Evolutionary conservation across 2,888 invertebrate genomes (phyloP).

Genomic region (Trachelus iudaicus): DNA sequence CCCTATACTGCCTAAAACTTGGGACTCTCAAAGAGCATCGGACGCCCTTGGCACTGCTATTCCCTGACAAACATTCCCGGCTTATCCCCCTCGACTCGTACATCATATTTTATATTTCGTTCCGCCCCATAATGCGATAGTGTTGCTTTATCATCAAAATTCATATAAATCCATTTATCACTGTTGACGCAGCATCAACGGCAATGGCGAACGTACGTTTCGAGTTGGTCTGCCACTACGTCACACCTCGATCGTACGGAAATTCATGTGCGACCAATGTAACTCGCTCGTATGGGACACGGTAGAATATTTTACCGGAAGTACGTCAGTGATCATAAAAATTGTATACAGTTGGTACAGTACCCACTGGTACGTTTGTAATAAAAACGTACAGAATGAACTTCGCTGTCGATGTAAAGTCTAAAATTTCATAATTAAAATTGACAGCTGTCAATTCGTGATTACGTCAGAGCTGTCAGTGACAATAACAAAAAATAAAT

Average conservation of each 20-base stretch:
- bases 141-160: constrained; percentile 51
- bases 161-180: constrained; percentile 58
- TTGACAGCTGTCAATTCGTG: neutral
- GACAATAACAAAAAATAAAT: neutral
- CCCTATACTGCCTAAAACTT: neutral
- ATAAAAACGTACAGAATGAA: neutral
- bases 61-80: constrained; percentile 16
- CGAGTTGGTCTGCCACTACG: neutral
- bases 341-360: neutral
- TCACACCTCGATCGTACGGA: neutral
- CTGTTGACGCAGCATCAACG: constrained; percentile 36
- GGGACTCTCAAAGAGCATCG: constrained; percentile 19
- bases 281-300: neutral
- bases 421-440: neutral
- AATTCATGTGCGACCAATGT: neutral
- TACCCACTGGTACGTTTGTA: no score
- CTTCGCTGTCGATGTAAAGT: neutral
- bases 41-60: neutral
- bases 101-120: constrained; percentile 46
- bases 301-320: neutral
- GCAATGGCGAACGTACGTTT: neutral
- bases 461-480: neutral
- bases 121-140: constrained; percentile 41
- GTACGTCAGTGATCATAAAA: neutral
- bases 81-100: constrained; percentile 29